Base-by-base conservation (phyloP, 2,113 vertebrate genomes). In the Spea bombifrons region DNA sequence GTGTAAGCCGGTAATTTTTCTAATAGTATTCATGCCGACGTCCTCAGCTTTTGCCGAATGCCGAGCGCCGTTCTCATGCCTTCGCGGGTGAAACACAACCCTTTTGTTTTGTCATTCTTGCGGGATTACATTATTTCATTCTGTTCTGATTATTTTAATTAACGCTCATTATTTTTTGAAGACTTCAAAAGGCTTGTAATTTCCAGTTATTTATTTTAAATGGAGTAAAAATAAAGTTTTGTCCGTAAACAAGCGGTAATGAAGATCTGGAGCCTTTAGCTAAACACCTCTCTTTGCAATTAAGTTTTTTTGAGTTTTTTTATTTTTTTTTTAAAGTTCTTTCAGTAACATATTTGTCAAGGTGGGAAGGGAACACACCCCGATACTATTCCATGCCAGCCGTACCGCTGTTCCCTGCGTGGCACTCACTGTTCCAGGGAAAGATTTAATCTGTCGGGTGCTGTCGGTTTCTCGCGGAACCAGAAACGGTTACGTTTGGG, bases 171-270 rank as follows among this genome's bases (percentile, higher is more conserved):
- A 57, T 55, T 76, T 55, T 46, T 57, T 48, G 5, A 30, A 30
- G 50, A 76, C 65, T 76, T 76, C 64, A 66, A 76, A 76, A 6
- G n/a, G 7, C 63, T 55, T 68, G 49, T 45, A 76, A 76, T 67
- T 76, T 17, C 64, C 30, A 76, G 30, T 67, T n/a, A 50, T 76
- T 67, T 76, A 68, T 67, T 30, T 55, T 76, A 46, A 10, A 67
- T 7, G 7, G 8, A 68, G 75, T 68, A 47, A 57, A 76, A 76
- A 67, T 76, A 76, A 75, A 65, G 74, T 43, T 49, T 57, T 55
- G 50, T 76, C 15, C 4, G 30, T 57, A 50, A 66, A 53, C 12
- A 43, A 76, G 52, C 61, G 49, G n/a, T 75, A 52, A 66, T 63
- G 61, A 75, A 44, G 70, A 57, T 44, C 52, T 72, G 70, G 70